A percentile compares a stretch with the other conserved stretches of the same genome.
These are phyloP conservation scores for Daubentonia madagascariensis DNA, from an alignment of 2,113 vertebrate genomes.

Conservation along the genomic window DNA sequence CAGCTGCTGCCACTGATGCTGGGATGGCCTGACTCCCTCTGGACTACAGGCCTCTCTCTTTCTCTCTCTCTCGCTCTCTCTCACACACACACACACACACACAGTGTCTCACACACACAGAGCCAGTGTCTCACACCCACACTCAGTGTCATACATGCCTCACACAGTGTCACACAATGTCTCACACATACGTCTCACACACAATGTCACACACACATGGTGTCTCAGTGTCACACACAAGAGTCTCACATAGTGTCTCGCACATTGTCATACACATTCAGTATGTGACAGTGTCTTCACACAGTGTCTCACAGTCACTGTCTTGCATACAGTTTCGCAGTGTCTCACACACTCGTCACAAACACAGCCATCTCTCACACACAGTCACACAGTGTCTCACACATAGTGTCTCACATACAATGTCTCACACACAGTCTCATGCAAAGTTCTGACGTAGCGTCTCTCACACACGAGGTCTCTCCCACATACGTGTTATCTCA, in stretches of 20 bases:
- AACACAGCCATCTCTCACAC: too few relatives aligned
- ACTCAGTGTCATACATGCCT: background rate
- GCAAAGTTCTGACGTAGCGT: background rate
- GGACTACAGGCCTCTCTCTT: background rate
- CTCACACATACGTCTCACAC: background rate
- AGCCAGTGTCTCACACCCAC: too few relatives aligned
- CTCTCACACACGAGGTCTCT: background rate
- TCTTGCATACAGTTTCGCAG: too few relatives aligned
- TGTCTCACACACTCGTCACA: background rate
- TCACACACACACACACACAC: background rate
- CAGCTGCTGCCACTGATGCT: background rate
- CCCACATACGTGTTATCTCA: background rate
- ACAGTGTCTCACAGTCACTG: background rate
- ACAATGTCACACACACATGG: background rate
- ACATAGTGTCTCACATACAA: background rate
- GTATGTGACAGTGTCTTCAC: background rate
- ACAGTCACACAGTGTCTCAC: background rate
- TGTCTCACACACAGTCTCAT: background rate
- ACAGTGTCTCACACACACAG: background rate
- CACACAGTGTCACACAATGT: background rate
- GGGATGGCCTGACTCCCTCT: background rate
- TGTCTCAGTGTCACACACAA: background rate
- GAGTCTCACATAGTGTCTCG: too few relatives aligned
- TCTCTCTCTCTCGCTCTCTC: background rate
- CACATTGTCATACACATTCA: background rate